Evolutionary conservation across 2,888 invertebrate genomes (phyloP), one percentile per base, ranked within the genome.

Genomic region (Drosophila limbata): DNA sequence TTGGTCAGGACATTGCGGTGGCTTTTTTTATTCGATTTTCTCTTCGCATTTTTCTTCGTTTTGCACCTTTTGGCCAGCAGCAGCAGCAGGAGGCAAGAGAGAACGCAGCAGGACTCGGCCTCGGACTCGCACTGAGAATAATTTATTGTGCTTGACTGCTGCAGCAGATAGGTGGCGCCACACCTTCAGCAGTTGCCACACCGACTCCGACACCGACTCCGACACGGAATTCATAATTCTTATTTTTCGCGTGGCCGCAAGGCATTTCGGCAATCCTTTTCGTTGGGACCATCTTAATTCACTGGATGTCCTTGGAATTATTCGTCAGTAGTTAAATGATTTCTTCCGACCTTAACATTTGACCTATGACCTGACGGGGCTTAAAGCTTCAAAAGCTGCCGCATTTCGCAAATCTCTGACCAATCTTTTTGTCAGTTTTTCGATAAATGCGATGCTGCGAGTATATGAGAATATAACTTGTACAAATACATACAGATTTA

Each of bases 151-250:
- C 74, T 62, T 76, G 81, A 70, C 57, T 70, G 63, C 21, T 33
- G 55, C 44, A 55, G 55, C 37, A 59, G 71, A 50, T 50, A 52
- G 52, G 56, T 53, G 56, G 31, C 48, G 15, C 6, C 39, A 37
- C 15, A 19, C 37, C 15, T 25, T 15, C 35, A 25, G 11, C n/a
- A 45, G 17, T 37, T 37, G 45, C n/a, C 57, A 19, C 31, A 0
- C 6, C 45, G 25, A 19, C 47, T 40, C 31, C 47, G 40, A 40
- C 10, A 13, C 45, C 19, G 19, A 17, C 47, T 39, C 37, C 52
- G 37, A 40, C 10, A 19, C 47, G 17, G 39, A 70, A 88, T 85
- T 79, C 81, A 89, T 88, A 88, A 82, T 88, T 85, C 80, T 79
- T 86, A 57, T 48, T 73, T 79, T 77, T 85, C 61, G 69, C 67